These are phyloP conservation scores for Entomyzon cyanotis DNA, from an alignment of 2,113 vertebrate genomes.

Conservation along the genomic window DNA sequence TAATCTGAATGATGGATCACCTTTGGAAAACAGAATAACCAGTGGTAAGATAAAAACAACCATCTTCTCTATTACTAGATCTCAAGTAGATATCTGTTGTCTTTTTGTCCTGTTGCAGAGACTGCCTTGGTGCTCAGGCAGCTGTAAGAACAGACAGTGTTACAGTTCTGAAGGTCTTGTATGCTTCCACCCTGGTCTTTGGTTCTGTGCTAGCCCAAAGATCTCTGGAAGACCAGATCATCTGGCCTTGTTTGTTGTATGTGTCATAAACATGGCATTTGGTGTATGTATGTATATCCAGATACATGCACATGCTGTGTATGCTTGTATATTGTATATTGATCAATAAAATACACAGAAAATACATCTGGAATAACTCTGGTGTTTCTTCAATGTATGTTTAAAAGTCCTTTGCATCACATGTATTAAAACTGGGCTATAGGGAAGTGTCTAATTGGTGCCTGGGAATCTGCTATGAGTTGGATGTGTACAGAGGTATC, in stretches of 20 bases:
- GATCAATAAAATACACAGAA: slow-evolving; percentile 31
- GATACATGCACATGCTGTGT: background rate
- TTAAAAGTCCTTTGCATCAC: background rate
- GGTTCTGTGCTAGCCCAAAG: background rate
- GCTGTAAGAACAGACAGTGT: background rate
- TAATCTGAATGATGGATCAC: background rate
- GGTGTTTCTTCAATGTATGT: background rate
- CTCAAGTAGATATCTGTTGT: background rate
- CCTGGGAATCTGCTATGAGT: background rate
- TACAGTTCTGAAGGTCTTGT: background rate
- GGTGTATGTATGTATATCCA: background rate
- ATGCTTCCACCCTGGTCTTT: background rate
- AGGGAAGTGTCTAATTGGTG: background rate
- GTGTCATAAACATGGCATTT: background rate
- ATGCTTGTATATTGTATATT: slow-evolving; percentile 22
- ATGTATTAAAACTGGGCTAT: background rate
- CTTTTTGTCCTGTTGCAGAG: background rate
- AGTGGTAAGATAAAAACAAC: background rate
- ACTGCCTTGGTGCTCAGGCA: background rate
- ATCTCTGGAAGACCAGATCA: background rate
- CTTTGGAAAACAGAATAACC: background rate
- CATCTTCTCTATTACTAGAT: background rate
- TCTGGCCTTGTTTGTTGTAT: slow-evolving; percentile 12
- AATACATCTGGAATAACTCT: background rate
- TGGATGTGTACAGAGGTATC: background rate